Evolutionary conservation across 2,113 vertebrate genomes (phyloP), one percentile per base, ranked within the genome.

Genomic region (Glareola pratincola): DNA sequence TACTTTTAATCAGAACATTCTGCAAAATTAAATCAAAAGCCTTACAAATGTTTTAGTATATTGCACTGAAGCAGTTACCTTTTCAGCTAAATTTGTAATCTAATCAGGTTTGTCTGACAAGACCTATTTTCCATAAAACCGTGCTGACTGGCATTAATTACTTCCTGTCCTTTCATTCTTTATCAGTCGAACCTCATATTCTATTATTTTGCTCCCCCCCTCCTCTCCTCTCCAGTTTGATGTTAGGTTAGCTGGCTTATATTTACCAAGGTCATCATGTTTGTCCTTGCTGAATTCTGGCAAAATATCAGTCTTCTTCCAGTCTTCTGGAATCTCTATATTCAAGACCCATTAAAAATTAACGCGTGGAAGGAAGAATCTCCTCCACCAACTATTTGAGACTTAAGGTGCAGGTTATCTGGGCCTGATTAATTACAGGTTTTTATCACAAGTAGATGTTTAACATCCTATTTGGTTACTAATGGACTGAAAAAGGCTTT

Each of bases 281-380:
- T 95, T 0, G 45, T 90, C 96, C 90, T 96, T 95, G 84, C 45
- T 94, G 88, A 91, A 93, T 37, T 79, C 66, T 56, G 22, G 81
- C 43, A 94, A 91, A 95, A 93, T 57, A 95, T 81, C 54, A 74
- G 60, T 85, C 90, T 93, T 93, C 74, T 93, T 96, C 84, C 87
- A 88, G 66, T 94, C 90, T 94, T 96, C 96, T 96, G 96, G 92
- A 96, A 96, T 96, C 91, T 93, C 94, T 94, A 8, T 94, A 76
- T 94, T 96, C 85, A 82, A 96, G 92, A 92, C 18, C 66, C 53
- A 96, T 96, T 97, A 97, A 96, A 97, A 96, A 97, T 97, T 97
- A 94, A 97, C 37, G 1, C 23, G 92, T 93, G 87, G 71, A 97
- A 96, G 87, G 74, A 95, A 94, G 93, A 87, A 66, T 79, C 41